These are phyloP conservation scores for Meloidogyne hapla DNA, from an alignment of 1,140 invertebrate genomes.

Conservation along the genomic window DNA sequence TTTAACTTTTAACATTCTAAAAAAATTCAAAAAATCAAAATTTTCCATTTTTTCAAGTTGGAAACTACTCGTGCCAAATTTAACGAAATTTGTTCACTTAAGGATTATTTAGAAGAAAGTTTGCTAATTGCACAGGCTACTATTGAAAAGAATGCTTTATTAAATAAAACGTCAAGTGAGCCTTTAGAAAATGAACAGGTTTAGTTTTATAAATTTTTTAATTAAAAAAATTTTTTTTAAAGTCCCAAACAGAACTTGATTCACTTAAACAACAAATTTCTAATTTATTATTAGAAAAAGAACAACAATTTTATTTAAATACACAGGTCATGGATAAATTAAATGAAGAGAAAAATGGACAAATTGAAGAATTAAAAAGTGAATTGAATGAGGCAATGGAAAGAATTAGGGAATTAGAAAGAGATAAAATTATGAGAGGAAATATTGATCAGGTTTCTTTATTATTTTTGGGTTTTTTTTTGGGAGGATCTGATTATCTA, in stretches of 20 bases:
- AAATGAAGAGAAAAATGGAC: background rate
- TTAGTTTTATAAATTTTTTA: no score
- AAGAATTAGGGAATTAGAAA: slow-evolving; percentile 23
- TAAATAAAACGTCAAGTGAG: background rate
- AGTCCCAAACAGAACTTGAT: background rate
- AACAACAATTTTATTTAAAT: background rate
- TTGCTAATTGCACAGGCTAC: slow-evolving; percentile 24
- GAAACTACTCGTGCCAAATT: background rate
- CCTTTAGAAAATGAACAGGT: slow-evolving; percentile 4
- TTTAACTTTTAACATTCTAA: background rate
- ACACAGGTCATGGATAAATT: background rate
- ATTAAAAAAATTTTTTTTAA: background rate
- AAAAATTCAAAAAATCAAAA: no score
- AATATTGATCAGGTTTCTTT: slow-evolving; percentile 18
- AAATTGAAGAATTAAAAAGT: slow-evolving; percentile 32
- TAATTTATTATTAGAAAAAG: background rate
- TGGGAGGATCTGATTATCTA: no score
- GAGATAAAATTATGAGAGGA: slow-evolving; percentile 21
- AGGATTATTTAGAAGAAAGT: slow-evolving; percentile 42
- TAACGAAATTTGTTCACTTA: slow-evolving; percentile 36
- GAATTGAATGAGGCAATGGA: slow-evolving; percentile 29
- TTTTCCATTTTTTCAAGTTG: slow-evolving; percentile 26
- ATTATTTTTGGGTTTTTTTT: background rate
- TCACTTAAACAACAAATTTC: background rate
- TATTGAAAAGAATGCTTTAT: background rate